Evolutionary conservation across 2,113 vertebrate genomes (phyloP).

Genomic region (Dasyurus viverrinus): DNA sequence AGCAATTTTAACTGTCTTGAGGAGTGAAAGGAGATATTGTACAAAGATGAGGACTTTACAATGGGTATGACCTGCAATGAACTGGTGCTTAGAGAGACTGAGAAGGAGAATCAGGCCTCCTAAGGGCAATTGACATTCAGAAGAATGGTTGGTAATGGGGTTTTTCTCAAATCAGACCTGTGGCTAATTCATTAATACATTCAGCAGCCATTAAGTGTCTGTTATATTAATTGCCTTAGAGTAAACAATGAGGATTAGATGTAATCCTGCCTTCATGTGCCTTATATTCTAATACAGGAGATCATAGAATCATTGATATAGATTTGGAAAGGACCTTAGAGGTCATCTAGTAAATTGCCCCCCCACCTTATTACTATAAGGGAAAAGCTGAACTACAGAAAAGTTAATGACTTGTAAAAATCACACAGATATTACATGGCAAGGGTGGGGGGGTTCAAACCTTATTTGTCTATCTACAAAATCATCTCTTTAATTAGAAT

Average conservation of each 20-base stretch:
- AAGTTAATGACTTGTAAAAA: not conserved
- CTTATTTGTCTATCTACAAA: not conserved
- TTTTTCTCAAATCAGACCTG: not conserved
- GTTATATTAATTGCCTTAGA: not conserved
- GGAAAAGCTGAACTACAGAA: not conserved
- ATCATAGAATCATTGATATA: not conserved
- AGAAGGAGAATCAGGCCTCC: not conserved
- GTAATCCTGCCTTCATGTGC: not conserved
- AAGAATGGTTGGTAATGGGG: not conserved
- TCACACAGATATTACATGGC: not conserved
- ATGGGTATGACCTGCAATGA: not conserved
- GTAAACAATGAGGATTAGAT: not conserved
- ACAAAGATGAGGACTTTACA: not conserved
- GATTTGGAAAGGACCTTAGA: not conserved
- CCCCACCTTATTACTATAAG: not conserved
- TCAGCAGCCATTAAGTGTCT: not conserved
- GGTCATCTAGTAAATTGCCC: not conserved
- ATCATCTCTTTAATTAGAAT: not conserved
- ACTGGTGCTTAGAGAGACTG: not conserved
- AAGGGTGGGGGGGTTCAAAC: not conserved
- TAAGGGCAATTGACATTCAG: not conserved
- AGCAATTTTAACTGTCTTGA: not conserved
- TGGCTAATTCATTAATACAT: not conserved
- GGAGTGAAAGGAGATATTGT: not conserved
- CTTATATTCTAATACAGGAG: not conserved